Evolutionary conservation across 1,140 invertebrate genomes (phyloP).

Genomic region (Drosophila littoralis): DNA sequence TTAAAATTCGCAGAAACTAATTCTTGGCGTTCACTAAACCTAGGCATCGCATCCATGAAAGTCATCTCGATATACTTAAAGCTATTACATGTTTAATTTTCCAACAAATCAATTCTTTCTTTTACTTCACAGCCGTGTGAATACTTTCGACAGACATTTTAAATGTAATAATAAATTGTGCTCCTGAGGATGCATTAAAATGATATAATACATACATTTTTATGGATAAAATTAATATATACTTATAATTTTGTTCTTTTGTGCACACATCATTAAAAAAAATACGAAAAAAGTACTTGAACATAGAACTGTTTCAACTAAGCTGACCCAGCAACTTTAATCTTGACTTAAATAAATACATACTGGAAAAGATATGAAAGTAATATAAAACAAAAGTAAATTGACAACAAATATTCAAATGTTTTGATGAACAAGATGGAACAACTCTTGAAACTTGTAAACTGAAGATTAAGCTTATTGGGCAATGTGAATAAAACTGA

Average conservation of each 20-base stretch:
- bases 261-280: slow-evolving; percentile 1
- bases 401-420: slow-evolving; percentile 9
- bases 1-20: background rate
- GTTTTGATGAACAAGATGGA: background rate
- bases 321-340: slow-evolving; percentile 18
- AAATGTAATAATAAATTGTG: background rate
- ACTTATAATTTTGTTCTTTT: background rate
- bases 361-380: background rate
- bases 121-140: slow-evolving; percentile 16
- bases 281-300: background rate
- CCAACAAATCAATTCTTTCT: slow-evolving; percentile 6
- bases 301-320: background rate
- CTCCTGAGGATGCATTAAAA: background rate
- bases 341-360: slow-evolving; percentile 15
- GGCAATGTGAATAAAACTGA: background rate
- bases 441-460: background rate
- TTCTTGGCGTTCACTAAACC: slow-evolving; percentile 1
- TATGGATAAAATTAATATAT: background rate
- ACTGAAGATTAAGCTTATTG: background rate
- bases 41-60: slow-evolving; percentile 1
- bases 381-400: background rate
- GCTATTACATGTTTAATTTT: slow-evolving; percentile 2
- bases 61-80: background rate
- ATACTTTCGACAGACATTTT: slow-evolving; percentile 4
- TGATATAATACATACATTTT: background rate